Evolutionary conservation across 2,797 vertebrate species (phyloP), one percentile per base, ranked within the genome.

Genomic region (Sebastes oblongus): DNA sequence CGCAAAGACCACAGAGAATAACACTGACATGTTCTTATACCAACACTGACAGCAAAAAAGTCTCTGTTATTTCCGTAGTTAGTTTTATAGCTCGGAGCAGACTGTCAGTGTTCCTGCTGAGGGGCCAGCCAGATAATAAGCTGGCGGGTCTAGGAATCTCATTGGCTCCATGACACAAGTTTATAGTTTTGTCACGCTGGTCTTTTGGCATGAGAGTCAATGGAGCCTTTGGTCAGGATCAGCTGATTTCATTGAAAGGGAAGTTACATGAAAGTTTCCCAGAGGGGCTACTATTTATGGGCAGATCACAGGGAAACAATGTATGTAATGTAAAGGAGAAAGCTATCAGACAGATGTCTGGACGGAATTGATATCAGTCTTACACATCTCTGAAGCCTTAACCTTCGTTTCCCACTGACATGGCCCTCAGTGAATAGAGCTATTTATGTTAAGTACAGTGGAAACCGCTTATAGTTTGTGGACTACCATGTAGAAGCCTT

Each of bases 191-290:
- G 72, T 86, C 77, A 80, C 29, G 10, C 74, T 82, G 82, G 67
- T 68, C 72, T 86, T 88, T 85, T 84, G 84, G 77, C 75, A 74
- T 56, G 55, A 71, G 77, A 87, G 67, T 90, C 78, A 86, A 72
- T 84, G 66, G 27, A 58, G 82, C 58, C 77, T 87, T 77, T 83
- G 74, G 73, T 86, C 56, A 58, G 59, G 64, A 91, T 89, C 88
- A 88, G 81, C 84, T 82, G 89, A 92, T 87, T 91, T 81, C 65
- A 77, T 18, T 78, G 67, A 85, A 85, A 89, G 65, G 62, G 39
- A 2, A 66, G 64, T 79, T 60, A 71, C 66, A 72, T 75, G 46
- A 54, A 69, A 81, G 70, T 24, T 60, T 66, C 58, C 29, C 59
- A 72, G 64, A 89, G 80, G 65, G 25, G 29, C 18, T 18, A 2